Conservation (phyloP, 2,113 vertebrate species). For the Pandion haliaetus region DNA sequence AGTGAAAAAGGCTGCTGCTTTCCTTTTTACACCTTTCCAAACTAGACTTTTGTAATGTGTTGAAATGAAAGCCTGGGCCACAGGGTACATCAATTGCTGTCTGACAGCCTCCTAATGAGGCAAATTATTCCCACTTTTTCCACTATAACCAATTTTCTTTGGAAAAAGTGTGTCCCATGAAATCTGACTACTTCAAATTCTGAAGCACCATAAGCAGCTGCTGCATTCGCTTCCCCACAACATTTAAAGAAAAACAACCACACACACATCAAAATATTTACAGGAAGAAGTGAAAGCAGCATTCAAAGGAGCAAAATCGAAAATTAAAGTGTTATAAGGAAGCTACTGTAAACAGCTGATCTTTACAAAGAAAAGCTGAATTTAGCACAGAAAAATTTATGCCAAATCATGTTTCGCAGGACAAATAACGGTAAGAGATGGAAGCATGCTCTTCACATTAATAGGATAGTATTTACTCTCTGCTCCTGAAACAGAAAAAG, state of each 20-base stretch:
- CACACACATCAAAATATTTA: slow-evolving; percentile 78
- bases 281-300: slow-evolving; percentile 68
- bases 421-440: slow-evolving; percentile 26
- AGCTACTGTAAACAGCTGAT: slow-evolving; percentile 76
- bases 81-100: accelerated
- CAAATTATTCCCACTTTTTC: neutral
- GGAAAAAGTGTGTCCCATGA: slow-evolving; percentile 15
- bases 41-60: neutral
- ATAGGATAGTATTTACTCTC: neutral
- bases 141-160: neutral
- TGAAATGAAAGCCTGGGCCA: neutral
- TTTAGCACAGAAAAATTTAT: slow-evolving; percentile 56
- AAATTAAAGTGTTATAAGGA: slow-evolving; percentile 73
- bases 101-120: neutral
- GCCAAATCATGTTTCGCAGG: slow-evolving; percentile 49
- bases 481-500: neutral
- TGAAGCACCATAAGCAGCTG: slow-evolving; percentile 76
- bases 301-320: slow-evolving; percentile 73
- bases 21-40: neutral
- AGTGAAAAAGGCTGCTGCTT: neutral
- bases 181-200: slow-evolving; percentile 67
- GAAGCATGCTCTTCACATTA: neutral
- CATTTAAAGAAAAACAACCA: slow-evolving; percentile 44
- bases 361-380: slow-evolving; percentile 67
- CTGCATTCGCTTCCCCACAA: slow-evolving; percentile 63